A percentile compares a stretch with the other conserved stretches of the same genome.
Conservation (phyloP, 2,888 invertebrate genomes). For the Lepidocyrtoides sp. region DNA sequence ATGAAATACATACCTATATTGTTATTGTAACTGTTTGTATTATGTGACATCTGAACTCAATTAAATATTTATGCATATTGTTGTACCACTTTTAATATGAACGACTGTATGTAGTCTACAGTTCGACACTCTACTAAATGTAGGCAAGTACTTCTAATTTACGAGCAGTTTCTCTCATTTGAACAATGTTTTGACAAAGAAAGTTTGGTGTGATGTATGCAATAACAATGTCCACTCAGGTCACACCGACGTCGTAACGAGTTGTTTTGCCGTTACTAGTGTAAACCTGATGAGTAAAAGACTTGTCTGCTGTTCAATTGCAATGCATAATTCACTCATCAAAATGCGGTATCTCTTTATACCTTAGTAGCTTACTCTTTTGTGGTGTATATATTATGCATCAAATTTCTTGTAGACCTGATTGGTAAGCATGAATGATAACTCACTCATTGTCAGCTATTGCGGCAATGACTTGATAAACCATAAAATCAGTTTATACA, state of each 20-base stretch:
- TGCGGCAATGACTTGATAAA: background rate
- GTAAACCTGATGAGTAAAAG: background rate
- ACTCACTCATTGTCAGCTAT: background rate
- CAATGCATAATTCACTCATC: background rate
- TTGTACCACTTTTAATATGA: slow-evolving; percentile 57
- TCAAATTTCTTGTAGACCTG: slow-evolving; percentile 2
- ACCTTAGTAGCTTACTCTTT: background rate
- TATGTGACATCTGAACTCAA: slow-evolving; percentile 73
- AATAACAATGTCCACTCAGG: background rate
- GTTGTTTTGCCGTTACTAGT: background rate
- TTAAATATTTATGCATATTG: slow-evolving; percentile 5
- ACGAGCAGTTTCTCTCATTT: background rate
- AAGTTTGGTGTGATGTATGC: background rate
- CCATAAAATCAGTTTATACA: background rate
- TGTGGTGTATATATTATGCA: background rate
- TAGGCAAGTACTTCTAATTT: background rate
- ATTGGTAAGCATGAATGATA: background rate
- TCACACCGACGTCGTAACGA: background rate
- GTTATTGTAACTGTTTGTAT: background rate
- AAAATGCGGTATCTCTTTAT: slow-evolving; percentile 1
- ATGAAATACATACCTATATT: background rate
- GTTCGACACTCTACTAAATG: background rate
- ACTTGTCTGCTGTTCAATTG: background rate
- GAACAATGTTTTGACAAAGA: slow-evolving; percentile 18
- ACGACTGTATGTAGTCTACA: background rate